Evolutionary conservation across 2,113 vertebrate genomes (phyloP).

Genomic region (Notechis scutatus): DNA sequence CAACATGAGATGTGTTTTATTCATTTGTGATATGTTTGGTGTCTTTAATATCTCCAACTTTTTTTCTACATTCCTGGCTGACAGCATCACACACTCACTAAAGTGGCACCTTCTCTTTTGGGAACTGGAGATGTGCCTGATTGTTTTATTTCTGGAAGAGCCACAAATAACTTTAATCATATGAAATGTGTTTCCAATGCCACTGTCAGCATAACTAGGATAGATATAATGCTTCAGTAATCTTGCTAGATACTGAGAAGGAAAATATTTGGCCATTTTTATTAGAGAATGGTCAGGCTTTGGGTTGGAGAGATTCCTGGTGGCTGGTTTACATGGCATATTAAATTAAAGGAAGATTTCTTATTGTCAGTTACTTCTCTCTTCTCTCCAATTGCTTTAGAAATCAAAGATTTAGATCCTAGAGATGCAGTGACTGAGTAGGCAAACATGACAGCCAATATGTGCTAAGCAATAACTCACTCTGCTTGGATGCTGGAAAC

Average conservation of each 20-base stretch:
- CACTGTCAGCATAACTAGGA: slow-evolving; percentile 27
- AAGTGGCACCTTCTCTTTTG: slow-evolving; percentile 11
- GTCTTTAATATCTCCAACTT: not conserved
- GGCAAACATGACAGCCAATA: slow-evolving; percentile 8
- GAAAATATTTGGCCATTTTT: slow-evolving; percentile 28
- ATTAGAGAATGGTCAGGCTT: not conserved
- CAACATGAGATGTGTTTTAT: slow-evolving; percentile 43
- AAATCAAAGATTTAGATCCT: slow-evolving; percentile 1
- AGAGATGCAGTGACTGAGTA: not conserved
- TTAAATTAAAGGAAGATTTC: not conserved
- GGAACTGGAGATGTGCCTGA: slow-evolving; percentile 57
- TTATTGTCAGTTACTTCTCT: not conserved
- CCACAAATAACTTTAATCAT: slow-evolving; percentile 55
- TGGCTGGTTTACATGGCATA: not conserved
- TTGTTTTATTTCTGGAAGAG: slow-evolving; percentile 53
- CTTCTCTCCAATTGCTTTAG: not conserved
- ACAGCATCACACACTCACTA: not conserved
- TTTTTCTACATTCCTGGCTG: not conserved
- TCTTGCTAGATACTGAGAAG: slow-evolving; percentile 35
- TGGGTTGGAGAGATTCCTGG: not conserved
- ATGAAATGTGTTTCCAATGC: slow-evolving; percentile 35
- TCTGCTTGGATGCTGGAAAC: slow-evolving; percentile 33
- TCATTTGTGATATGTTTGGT: slow-evolving; percentile 25
- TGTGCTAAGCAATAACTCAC: slow-evolving; percentile 37
- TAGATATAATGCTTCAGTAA: not conserved